phyloP scores from a whole-genome alignment of 1,140 invertebrate genomes.

The Drosophila nebulosa region DNA sequence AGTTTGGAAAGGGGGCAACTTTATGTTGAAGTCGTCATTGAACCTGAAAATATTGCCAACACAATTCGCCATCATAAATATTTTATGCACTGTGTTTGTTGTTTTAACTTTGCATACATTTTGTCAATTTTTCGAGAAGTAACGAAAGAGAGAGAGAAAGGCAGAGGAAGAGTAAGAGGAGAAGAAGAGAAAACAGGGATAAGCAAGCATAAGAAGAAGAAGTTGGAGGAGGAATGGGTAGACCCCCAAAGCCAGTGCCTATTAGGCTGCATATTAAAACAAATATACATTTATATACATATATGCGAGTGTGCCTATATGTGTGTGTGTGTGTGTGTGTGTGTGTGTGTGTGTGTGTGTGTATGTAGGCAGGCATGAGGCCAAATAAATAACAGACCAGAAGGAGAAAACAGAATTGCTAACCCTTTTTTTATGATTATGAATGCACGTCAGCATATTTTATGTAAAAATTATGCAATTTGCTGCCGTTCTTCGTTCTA shows the following conservation, averaged over 20 bases:
- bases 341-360: constrained; percentile 15
- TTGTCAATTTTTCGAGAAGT: constrained; percentile 49
- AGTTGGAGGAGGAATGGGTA: not conserved
- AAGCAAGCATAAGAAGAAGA: not conserved
- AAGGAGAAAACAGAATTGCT: constrained; percentile 42
- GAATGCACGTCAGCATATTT: constrained; percentile 77
- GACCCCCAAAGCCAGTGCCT: constrained; percentile 51
- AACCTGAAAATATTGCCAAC: constrained; percentile 76
- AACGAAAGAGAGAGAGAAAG: not conserved
- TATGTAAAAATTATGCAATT: constrained; percentile 80
- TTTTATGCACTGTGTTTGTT: constrained; percentile 62
- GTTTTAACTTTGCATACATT: constrained; percentile 68
- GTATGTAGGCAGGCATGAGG: constrained; percentile 38
- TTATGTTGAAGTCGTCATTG: constrained; percentile 52
- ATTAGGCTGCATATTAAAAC: constrained; percentile 77
- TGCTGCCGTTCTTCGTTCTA: constrained; percentile 68
- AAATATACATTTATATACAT: constrained; percentile 32
- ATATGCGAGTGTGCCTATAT: no score
- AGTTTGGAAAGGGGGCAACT: not conserved
- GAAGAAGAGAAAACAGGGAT: not conserved
- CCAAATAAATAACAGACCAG: constrained; percentile 70
- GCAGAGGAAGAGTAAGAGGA: no score
- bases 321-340: not conserved
- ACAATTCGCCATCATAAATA: constrained; percentile 75
- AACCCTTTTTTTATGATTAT: constrained; percentile 75